Conservation (phyloP, 1,140 invertebrate species). For the Lepidurus couesii region DNA sequence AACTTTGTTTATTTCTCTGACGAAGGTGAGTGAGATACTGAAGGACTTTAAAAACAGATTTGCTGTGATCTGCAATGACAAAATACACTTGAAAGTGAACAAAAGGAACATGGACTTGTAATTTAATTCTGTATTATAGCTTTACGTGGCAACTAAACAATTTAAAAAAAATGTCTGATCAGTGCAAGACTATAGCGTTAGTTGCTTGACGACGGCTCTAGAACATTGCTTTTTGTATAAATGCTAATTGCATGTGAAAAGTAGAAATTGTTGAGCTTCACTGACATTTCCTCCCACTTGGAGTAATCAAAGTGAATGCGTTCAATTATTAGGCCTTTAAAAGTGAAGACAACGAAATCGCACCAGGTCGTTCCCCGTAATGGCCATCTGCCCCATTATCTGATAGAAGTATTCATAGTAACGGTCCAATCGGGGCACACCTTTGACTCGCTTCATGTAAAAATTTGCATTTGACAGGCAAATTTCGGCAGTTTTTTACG, state of each 20-base stretch:
- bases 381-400: conserved; percentile 23
- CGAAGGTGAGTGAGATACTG: too few species aligned
- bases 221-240: background rate
- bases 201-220: background rate
- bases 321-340: conserved; percentile 20
- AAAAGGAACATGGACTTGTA: background rate
- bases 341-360: conserved; percentile 25
- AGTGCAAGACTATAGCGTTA: background rate
- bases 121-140: background rate
- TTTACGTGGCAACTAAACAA: too few species aligned
- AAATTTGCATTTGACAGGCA: background rate
- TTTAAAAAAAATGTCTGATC: too few species aligned
- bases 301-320: background rate
- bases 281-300: background rate
- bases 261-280: conserved; percentile 13
- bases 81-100: too few species aligned
- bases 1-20: too few species aligned
- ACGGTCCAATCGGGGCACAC: background rate
- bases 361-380: conserved; percentile 26
- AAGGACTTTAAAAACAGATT: too few species aligned
- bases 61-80: too few species aligned
- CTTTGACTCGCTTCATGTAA: conserved; percentile 1
- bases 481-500: background rate
- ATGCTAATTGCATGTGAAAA: background rate
- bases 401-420: conserved; percentile 22